Evolutionary conservation across 92 coral and sea anemone genomes (phyloP).

Genomic region (Epizoanthus ramosus): DNA sequence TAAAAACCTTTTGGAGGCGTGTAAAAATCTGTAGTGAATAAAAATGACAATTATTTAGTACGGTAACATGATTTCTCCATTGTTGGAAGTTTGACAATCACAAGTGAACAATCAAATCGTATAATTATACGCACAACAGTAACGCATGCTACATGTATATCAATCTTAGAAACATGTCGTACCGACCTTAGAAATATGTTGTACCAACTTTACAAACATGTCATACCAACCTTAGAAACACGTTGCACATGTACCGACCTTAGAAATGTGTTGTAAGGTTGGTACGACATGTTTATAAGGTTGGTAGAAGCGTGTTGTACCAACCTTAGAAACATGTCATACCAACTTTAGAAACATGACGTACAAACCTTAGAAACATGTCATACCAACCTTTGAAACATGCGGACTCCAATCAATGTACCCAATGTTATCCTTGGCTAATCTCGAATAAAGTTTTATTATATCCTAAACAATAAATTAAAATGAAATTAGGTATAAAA

Average conservation of each 20-base stretch:
- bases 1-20: slow-evolving; percentile 76
- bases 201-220: slow-evolving; percentile 76
- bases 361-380: background rate
- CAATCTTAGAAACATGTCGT: too few species aligned
- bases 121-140: too few species aligned
- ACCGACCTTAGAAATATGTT: background rate
- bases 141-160: too few species aligned
- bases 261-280: too few species aligned
- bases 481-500: background rate
- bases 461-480: slow-evolving; percentile 61
- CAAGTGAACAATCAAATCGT: too few species aligned
- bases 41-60: too few species aligned
- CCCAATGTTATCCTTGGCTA: slow-evolving; percentile 88
- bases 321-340: slow-evolving; percentile 74
- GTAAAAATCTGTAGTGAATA: slow-evolving; percentile 86
- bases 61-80: too few species aligned
- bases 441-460: slow-evolving; percentile 80
- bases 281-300: too few species aligned
- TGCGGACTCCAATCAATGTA: slow-evolving; percentile 87
- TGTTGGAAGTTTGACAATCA: too few species aligned
- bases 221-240: slow-evolving; percentile 73
- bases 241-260: slow-evolving; percentile 4
- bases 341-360: too few species aligned
- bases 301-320: background rate
- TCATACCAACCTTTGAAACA: slow-evolving; percentile 74